Base-by-base conservation (phyloP, 2,113 vertebrate species). In the Irena cyanogastra region DNA sequence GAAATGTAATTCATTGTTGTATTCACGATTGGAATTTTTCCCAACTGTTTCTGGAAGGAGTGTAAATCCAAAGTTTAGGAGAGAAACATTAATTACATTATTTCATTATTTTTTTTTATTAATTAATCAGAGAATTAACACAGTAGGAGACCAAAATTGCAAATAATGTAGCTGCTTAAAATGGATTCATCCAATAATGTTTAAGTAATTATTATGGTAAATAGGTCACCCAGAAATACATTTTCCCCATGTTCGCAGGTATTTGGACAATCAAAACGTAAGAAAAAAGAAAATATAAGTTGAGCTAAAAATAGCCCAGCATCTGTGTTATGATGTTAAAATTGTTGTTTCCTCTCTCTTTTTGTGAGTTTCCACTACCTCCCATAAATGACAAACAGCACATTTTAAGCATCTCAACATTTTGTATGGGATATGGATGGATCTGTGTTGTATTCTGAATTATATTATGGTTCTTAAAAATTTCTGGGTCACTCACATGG, bases 41-140 rank as follows among this genome's bases (percentile, higher is more conserved):
- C 33, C 17, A 49, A 5, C 30, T 82, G 19, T 76, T 86, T 95
- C 63, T 76, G 37, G 70, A 59, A 66, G 30, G 22, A 93, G 16
- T 13, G 3, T 54, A 71, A 54, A 10, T 71, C 59, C 50, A 76
- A 61, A 88, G 37, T 83, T 82, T 28, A 49, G 19, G 33, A 85
- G 17, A 60, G 68, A 81, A 65, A 20, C 30, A 52, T 57, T 35
- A 61, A 53, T 63, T 9, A 41, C 13, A 1, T 93, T 85, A 66
- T 57, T 89, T 79, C 13, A 64, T 94, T 95, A 47, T 79, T 93
- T 13, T 3, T 90, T 91, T 89, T 95, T 87, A 28, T 93, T 89
- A 84, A 66, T 63, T 57, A 64, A 71, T 87, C 35, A 65, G 63
- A 83, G 63, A 78, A 49, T 87, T 91, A 86, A 52, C 59, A 69